These are phyloP conservation scores for Drosophila lowei DNA, from an alignment of 1,140 invertebrate species.

Conservation along the genomic window DNA sequence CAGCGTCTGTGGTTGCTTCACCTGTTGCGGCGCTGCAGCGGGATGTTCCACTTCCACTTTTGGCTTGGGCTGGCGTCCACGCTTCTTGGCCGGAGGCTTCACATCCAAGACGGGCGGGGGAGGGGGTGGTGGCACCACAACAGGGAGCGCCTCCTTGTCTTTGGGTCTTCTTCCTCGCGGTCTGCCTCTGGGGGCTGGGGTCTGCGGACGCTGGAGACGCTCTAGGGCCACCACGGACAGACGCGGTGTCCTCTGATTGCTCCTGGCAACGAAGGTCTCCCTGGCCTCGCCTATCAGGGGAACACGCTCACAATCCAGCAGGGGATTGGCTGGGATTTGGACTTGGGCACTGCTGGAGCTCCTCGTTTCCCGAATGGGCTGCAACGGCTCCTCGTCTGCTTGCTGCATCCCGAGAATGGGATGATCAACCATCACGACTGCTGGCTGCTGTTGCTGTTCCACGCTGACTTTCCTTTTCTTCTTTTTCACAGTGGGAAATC, in stretches of 20 bases:
- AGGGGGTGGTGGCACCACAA: background rate
- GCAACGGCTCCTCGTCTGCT: constrained; percentile 22
- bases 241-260: constrained; percentile 82
- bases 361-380: constrained; percentile 51
- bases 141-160: constrained; percentile 16
- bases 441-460: constrained; percentile 27
- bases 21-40: constrained; percentile 29
- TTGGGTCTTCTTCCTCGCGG: constrained; percentile 47
- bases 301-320: constrained; percentile 85
- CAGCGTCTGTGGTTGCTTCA: constrained; percentile 76
- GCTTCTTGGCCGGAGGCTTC: constrained; percentile 55
- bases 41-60: constrained; percentile 15
- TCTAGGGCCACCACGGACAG: constrained; percentile 85
- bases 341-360: constrained; percentile 51
- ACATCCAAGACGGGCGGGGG: constrained; percentile 10
- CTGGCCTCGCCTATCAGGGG: constrained; percentile 87
- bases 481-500: constrained; percentile 92
- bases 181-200: constrained; percentile 50
- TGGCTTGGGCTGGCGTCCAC: constrained; percentile 50
- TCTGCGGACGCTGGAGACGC: constrained; percentile 84
- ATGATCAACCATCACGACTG: background rate
- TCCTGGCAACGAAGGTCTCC: constrained; percentile 85
- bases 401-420: constrained; percentile 16
- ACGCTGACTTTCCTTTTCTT: constrained; percentile 89
- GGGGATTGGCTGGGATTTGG: constrained; percentile 32